Percentiles rank a stretch among this genome's conserved stretches.
phyloP scores from a whole-genome alignment of 2,888 invertebrate species.

The Serripes groenlandicus region DNA sequence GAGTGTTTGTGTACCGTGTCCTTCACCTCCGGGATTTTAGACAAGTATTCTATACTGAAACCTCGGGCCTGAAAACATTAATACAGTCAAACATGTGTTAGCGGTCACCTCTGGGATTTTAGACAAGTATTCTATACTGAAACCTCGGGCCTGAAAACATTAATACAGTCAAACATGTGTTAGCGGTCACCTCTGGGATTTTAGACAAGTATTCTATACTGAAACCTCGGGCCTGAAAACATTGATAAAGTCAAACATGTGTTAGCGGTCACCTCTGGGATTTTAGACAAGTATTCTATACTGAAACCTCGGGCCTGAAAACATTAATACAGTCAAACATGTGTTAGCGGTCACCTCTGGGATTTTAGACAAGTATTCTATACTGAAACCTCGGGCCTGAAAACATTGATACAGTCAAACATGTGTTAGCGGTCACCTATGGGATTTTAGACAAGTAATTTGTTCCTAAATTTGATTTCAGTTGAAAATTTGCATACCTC shows the following conservation, averaged over 20 bases:
- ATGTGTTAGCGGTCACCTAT: too few relatives aligned
- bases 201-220: conserved; percentile 98
- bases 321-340: too few relatives aligned
- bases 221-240: conserved; percentile 95
- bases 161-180: too few relatives aligned
- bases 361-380: conserved; percentile 97
- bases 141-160: conserved; percentile 95
- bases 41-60: conserved; percentile 98
- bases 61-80: conserved; percentile 94
- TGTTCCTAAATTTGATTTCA: too few relatives aligned
- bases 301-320: conserved; percentile 96
- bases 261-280: conserved; percentile 99
- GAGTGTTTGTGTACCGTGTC: conserved; percentile 99
- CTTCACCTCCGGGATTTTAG: conserved; percentile 98
- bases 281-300: conserved; percentile 97
- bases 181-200: conserved; percentile 97
- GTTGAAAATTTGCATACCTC: too few relatives aligned
- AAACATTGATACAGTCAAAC: too few relatives aligned
- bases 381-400: conserved; percentile 97
- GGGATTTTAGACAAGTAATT: too few relatives aligned
- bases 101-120: conserved; percentile 97
- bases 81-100: too few relatives aligned
- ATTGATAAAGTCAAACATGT: too few relatives aligned
- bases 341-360: too few relatives aligned
- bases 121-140: conserved; percentile 98